Percentiles rank a stretch among this genome's conserved stretches.
Evolutionary conservation across 2,888 invertebrate genomes (phyloP).

Genomic region (Mimas tiliae): DNA sequence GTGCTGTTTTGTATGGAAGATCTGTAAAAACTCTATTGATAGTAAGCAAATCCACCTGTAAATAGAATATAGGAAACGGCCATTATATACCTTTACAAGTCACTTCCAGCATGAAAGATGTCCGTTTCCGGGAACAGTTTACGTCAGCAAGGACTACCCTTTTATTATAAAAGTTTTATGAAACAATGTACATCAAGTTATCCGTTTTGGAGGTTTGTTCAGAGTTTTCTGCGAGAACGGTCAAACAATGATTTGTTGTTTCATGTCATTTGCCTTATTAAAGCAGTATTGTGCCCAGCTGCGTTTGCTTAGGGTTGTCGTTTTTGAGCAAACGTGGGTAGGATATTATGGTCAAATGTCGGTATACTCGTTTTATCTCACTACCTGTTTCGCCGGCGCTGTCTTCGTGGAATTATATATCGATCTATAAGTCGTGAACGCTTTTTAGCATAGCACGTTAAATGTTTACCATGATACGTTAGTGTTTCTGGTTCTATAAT

Average conservation of each 20-base stretch:
- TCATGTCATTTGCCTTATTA: slow-evolving; percentile 14
- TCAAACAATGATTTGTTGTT: slow-evolving; percentile 21
- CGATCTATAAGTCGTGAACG: no score
- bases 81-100: no score
- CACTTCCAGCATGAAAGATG: not conserved
- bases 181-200: slow-evolving; percentile 4
- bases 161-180: slow-evolving; percentile 20
- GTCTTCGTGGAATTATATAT: no score
- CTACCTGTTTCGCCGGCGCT: no score
- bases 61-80: no score
- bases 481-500: no score
- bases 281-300: not conserved
- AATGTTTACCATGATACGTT: no score
- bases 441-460: no score
- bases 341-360: not conserved
- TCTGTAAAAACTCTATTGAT: no score
- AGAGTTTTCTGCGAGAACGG: slow-evolving; percentile 6
- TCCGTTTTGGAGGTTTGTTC: not conserved
- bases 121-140: not conserved
- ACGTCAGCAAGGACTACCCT: slow-evolving; percentile 8
- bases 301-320: not conserved
- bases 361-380: not conserved
- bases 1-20: no score
- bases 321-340: not conserved
- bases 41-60: no score